phyloP scores from a whole-genome alignment of 2,113 vertebrate genomes.

The Egretta garzetta region DNA sequence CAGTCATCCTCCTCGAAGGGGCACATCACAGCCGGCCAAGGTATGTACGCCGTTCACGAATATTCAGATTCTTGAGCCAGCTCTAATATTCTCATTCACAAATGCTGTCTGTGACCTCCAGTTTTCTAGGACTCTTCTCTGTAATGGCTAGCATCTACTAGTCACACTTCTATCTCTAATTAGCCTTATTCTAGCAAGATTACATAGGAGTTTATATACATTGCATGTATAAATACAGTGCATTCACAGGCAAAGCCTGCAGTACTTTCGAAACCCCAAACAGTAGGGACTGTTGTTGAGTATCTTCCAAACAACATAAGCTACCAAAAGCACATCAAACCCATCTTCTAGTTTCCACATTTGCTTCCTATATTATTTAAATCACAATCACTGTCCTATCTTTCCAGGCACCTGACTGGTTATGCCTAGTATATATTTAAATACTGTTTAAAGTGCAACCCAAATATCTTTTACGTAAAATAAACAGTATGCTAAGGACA shows the following conservation, averaged over 20 bases:
- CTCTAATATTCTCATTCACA: neutral
- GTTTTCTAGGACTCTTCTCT: neutral
- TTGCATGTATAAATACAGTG: neutral
- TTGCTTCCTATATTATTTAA: neutral
- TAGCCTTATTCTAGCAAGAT: neutral
- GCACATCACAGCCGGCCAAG: neutral
- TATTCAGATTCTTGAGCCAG: neutral
- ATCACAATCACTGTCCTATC: neutral
- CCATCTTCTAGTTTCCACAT: neutral
- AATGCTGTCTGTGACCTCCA: neutral
- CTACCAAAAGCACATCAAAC: neutral
- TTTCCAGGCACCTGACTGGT: neutral
- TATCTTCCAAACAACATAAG: neutral
- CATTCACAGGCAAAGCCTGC: neutral
- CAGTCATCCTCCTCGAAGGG: neutral
- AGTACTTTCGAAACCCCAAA: neutral
- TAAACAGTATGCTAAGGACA: neutral
- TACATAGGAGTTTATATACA: neutral
- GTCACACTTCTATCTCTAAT: neutral
- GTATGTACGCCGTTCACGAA: fast-evolving
- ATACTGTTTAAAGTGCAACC: neutral
- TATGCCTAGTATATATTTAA: neutral
- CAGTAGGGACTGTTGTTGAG: neutral
- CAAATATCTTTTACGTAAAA: neutral
- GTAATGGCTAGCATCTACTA: neutral